These are phyloP conservation scores for Heterochromis multidens DNA, from an alignment of 2,113 vertebrate genomes.

Conservation along the genomic window DNA sequence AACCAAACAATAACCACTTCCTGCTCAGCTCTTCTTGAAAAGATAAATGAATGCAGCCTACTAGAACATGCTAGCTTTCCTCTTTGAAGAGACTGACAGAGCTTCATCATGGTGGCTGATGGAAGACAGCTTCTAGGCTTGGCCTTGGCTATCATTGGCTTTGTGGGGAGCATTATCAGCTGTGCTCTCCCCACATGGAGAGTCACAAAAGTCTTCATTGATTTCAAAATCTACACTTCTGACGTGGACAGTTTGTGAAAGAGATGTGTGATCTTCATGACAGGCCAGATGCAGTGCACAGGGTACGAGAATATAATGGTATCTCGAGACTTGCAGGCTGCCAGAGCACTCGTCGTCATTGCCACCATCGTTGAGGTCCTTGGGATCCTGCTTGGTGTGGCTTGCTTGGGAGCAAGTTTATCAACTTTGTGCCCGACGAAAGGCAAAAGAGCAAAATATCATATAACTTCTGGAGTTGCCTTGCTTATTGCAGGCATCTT, in stretches of 20 bases:
- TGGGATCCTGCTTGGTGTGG: slow-evolving; percentile 55
- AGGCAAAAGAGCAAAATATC: slow-evolving; percentile 62
- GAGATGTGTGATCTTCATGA: slow-evolving; percentile 64
- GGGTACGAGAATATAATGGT: slow-evolving; percentile 70
- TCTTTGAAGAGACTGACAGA: not conserved
- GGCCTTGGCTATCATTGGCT: slow-evolving; percentile 77
- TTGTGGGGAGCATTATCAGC: slow-evolving; percentile 80
- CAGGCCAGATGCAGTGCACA: slow-evolving; percentile 80
- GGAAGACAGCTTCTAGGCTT: slow-evolving; percentile 80
- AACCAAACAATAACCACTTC: rapidly evolving
- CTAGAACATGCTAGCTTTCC: not conserved
- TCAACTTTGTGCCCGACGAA: slow-evolving; percentile 62
- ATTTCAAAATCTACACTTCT: slow-evolving; percentile 79
- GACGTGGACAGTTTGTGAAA: slow-evolving; percentile 81
- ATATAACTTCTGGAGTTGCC: slow-evolving; percentile 47
- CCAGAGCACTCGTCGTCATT: slow-evolving; percentile 66
- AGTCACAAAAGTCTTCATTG: slow-evolving; percentile 80
- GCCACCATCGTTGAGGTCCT: slow-evolving; percentile 62
- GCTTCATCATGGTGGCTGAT: slow-evolving; percentile 47
- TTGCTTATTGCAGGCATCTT: slow-evolving; percentile 71
- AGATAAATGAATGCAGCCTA: not conserved
- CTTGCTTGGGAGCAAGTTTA: slow-evolving; percentile 72
- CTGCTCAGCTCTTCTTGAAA: not conserved
- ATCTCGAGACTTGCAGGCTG: slow-evolving; percentile 68
- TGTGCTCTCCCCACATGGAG: slow-evolving; percentile 85